These are phyloP conservation scores for Lithobates sylvaticus DNA, from an alignment of 2,797 vertebrate genomes.

Conservation along the genomic window DNA sequence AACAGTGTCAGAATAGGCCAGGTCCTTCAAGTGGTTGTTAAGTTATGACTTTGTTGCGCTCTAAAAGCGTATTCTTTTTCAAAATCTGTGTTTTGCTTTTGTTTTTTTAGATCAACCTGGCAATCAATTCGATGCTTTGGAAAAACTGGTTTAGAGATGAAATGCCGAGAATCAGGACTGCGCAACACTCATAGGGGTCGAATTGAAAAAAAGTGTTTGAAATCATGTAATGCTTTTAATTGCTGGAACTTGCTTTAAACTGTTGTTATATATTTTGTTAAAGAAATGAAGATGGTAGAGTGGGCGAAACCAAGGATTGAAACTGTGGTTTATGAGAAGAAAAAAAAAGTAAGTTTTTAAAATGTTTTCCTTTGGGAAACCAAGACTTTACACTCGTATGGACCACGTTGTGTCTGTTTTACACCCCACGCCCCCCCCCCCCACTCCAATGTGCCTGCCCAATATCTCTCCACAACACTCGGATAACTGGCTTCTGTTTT, in stretches of 20 bases:
- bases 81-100: background rate
- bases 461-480: slow-evolving; percentile 67
- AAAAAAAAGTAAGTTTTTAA: slow-evolving; percentile 78
- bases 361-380: slow-evolving; percentile 98
- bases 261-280: slow-evolving; percentile 40
- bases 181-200: slow-evolving; percentile 98
- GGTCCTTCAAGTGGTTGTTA: too few species aligned
- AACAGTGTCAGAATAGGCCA: too few species aligned
- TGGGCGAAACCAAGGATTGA: slow-evolving; percentile 68
- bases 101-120: slow-evolving; percentile 91
- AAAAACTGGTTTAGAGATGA: slow-evolving; percentile 99
- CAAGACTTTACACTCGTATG: slow-evolving; percentile 95
- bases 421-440: slow-evolving; percentile 76
- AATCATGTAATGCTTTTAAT: slow-evolving; percentile 88
- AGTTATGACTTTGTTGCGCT: too few species aligned
- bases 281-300: slow-evolving; percentile 68
- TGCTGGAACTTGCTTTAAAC: slow-evolving; percentile 68
- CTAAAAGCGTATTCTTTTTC: too few species aligned
- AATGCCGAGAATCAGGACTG: slow-evolving; percentile 96
- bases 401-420: slow-evolving; percentile 92
- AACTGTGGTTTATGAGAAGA: slow-evolving; percentile 72
- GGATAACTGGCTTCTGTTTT: slow-evolving; percentile 81
- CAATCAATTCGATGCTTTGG: slow-evolving; percentile 95
- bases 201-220: slow-evolving; percentile 98
- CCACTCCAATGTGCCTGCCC: slow-evolving; percentile 85